A percentile compares a stretch with the other conserved stretches of the same genome.
Conservation (phyloP, 2,113 vertebrate genomes). For the Pituophis catenifer region DNA sequence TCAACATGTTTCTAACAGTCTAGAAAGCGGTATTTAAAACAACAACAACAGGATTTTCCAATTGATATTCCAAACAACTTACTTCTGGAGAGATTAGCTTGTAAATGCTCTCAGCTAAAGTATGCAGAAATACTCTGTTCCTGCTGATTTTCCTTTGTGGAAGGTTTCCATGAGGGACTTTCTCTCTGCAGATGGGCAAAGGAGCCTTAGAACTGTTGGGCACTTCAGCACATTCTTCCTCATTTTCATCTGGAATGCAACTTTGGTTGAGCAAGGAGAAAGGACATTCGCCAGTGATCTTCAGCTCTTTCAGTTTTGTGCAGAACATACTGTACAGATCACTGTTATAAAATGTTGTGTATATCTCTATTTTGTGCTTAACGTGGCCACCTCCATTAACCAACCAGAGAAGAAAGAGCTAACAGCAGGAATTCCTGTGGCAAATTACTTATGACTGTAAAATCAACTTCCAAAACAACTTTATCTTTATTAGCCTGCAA, state of each 20-base stretch:
- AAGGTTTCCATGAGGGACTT: slow-evolving; percentile 62
- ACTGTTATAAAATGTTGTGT: slow-evolving; percentile 32
- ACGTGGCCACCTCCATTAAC: slow-evolving; percentile 45
- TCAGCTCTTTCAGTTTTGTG: slow-evolving; percentile 92
- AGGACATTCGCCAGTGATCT: slow-evolving; percentile 92
- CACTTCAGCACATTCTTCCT: slow-evolving; percentile 68
- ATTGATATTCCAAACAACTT: slow-evolving; percentile 47
- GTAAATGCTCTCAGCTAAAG: slow-evolving; percentile 90
- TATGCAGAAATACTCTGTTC: slow-evolving; percentile 90
- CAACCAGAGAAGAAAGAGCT: slow-evolving; percentile 33
- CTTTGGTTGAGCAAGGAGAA: slow-evolving; percentile 82
- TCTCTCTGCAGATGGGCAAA: slow-evolving; percentile 76
- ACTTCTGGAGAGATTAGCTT: slow-evolving; percentile 95
- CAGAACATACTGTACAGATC: slow-evolving; percentile 84
- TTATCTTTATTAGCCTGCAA: slow-evolving; percentile 37
- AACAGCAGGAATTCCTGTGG: slow-evolving; percentile 7
- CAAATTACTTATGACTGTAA: slow-evolving; percentile 36
- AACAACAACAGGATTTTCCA: not conserved
- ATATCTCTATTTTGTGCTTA: slow-evolving; percentile 33
- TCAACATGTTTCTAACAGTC: not conserved
- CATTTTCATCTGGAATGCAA: slow-evolving; percentile 73
- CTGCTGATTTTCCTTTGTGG: slow-evolving; percentile 83
- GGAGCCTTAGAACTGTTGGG: slow-evolving; percentile 60
- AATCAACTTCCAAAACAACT: slow-evolving; percentile 31
- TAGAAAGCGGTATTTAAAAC: not conserved